Conservation (phyloP, 2,113 vertebrate species). For the Macrotis lagotis region DNA sequence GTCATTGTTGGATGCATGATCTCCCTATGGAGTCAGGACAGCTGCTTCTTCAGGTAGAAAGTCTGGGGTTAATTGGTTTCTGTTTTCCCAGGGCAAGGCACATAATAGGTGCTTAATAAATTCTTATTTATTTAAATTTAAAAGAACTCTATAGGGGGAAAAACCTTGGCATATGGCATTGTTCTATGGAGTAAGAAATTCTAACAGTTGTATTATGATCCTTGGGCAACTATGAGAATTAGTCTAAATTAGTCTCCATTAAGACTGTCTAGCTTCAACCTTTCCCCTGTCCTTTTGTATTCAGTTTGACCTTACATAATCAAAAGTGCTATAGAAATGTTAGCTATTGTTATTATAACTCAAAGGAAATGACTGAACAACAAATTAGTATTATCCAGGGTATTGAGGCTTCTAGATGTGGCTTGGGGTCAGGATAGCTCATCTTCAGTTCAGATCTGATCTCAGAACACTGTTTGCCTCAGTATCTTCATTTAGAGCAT, state of each 20-base stretch:
- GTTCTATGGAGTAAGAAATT: neutral
- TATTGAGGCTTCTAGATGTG: neutral
- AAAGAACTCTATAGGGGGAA: neutral
- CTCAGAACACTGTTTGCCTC: neutral
- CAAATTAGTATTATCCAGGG: neutral
- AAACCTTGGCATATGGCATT: neutral
- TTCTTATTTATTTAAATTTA: neutral
- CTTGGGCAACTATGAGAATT: neutral
- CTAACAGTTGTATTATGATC: neutral
- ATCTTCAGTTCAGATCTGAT: neutral
- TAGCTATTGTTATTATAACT: neutral
- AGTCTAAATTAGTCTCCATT: neutral
- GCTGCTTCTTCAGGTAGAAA: neutral
- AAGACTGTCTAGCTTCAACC: fast-evolving
- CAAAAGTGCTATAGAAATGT: neutral
- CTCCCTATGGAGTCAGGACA: neutral
- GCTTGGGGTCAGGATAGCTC: neutral
- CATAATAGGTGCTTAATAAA: neutral
- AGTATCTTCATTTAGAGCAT: neutral
- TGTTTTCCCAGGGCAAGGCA: neutral
- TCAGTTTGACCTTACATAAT: neutral
- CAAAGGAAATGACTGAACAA: neutral
- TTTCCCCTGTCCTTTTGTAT: too few species aligned
- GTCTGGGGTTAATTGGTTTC: neutral
- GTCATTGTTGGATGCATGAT: neutral